Base-by-base conservation (phyloP, 2,888 invertebrate genomes). In the Drosophila bunnanda region DNA sequence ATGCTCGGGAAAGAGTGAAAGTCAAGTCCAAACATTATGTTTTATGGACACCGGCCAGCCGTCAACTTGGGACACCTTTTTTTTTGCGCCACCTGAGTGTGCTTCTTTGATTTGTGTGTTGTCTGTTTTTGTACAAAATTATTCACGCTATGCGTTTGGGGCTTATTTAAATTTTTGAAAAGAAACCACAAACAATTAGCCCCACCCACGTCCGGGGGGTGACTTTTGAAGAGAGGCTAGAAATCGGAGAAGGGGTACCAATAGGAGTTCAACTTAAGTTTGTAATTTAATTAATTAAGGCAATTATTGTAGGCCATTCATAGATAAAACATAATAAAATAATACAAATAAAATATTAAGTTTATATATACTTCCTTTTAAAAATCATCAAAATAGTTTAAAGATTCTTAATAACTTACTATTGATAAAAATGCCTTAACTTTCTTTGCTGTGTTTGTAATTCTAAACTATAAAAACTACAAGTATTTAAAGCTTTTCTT, bases 1-100 rank as follows among this genome's bases (percentile, higher is more conserved):
- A 82, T 79, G 88, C 46, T 77, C 82, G 56, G 56, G 48, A 54
- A 80, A 88, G 83, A 83, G 82, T 88, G 82, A 83, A 83, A 83
- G 82, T 83, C 82, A 65, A 80, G 80, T 52, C 65, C 75, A 66
- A 72, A 65, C 75, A 72, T 66, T 74, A 67, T 69, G 72, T 71
- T 77, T 85, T 86, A 79, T 82, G 84, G 77, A 62, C 80, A 70
- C 28, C 46, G 48, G 32, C 2, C 38, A 59, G 34, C 15, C 25
- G 43, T 22, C 32, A 36, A 48, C 56, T 54, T 74, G 30, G 78
- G 72, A 70, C 73, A 87, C 80, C 78, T 82, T 66, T 55, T 60
- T 73, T 61, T 75, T 46, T 48, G 20, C 68, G 32, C 48, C 50
- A 53, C 54, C 59, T 22, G 41, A 39, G 38, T 44, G 60, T 59